Percentiles rank a stretch among this genome's conserved stretches.
Evolutionary conservation across 2,888 invertebrate species (phyloP).

Genomic region (Zhengitettix transpicula): DNA sequence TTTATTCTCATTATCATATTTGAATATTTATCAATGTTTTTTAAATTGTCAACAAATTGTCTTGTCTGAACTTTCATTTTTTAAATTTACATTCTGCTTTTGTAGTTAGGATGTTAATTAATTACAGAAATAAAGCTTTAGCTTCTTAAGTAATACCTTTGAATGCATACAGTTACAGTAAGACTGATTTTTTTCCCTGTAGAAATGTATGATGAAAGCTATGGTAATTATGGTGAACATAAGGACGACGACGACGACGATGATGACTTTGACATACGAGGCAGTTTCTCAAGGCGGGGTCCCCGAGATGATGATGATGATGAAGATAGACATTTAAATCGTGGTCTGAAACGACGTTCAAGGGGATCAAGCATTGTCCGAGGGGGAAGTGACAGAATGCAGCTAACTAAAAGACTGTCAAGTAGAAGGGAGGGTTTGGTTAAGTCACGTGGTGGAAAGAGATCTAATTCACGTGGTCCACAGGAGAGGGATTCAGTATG

Average conservation of each 20-base stretch:
- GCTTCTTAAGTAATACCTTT: too few species aligned
- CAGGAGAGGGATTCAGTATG: slow-evolving; percentile 31
- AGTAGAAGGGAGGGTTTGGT: slow-evolving; percentile 16
- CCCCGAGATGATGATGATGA: slow-evolving; percentile 1
- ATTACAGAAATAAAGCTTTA: too few species aligned
- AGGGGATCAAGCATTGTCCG: not conserved
- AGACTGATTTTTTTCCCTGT: not conserved
- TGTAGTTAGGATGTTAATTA: too few species aligned
- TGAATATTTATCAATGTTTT: too few species aligned
- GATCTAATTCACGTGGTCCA: slow-evolving; percentile 8
- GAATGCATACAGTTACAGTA: too few species aligned
- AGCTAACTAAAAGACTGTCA: not conserved
- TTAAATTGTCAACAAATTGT: too few species aligned
- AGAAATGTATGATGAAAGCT: not conserved
- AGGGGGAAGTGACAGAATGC: not conserved
- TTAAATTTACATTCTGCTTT: too few species aligned
- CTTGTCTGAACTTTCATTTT: too few species aligned
- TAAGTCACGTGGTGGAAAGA: slow-evolving; percentile 26
- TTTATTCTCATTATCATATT: too few species aligned
- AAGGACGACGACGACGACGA: slow-evolving; percentile 8
- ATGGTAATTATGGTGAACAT: slow-evolving; percentile 6
- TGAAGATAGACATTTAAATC: not conserved
- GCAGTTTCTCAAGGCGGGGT: not conserved
- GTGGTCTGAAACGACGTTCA: not conserved
- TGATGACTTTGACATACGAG: slow-evolving; percentile 4